phyloP scores from a whole-genome alignment of 2,888 invertebrate genomes.

The Orthosia gothica region DNA sequence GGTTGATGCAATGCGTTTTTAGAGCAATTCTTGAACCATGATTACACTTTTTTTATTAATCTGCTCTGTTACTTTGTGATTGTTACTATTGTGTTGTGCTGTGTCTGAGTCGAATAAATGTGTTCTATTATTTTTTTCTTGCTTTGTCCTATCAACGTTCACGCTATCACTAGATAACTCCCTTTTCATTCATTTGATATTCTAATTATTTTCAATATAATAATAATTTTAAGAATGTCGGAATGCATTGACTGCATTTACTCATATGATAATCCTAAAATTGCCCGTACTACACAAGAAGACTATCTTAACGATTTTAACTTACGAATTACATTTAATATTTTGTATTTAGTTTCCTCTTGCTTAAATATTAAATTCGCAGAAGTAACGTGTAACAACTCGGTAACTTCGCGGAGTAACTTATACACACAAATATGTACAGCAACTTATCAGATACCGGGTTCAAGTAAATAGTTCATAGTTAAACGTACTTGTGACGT shows the following conservation, averaged over 20 bases:
- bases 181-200: neutral
- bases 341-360: conserved; percentile 28
- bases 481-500: neutral
- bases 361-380: conserved; percentile 40
- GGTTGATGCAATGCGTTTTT: neutral
- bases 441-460: conserved; percentile 34
- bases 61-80: too few species aligned
- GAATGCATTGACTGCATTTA: neutral
- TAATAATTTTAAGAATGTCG: too few species aligned
- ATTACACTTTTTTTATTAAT: too few species aligned
- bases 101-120: too few species aligned
- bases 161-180: neutral
- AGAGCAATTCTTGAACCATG: too few species aligned
- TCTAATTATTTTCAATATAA: too few species aligned
- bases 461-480: conserved; percentile 26
- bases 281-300: neutral
- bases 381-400: conserved; percentile 23
- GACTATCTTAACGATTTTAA: conserved; percentile 13
- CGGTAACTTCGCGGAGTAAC: conserved; percentile 22
- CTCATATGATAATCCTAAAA: conserved; percentile 5
- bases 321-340: conserved; percentile 16
- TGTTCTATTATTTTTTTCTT: neutral
- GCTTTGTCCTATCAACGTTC: neutral
- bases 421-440: conserved; percentile 14
- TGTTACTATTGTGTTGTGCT: too few species aligned